Evolutionary conservation across 2,113 vertebrate genomes (phyloP).

Genomic region (Eupsittula cactorum): DNA sequence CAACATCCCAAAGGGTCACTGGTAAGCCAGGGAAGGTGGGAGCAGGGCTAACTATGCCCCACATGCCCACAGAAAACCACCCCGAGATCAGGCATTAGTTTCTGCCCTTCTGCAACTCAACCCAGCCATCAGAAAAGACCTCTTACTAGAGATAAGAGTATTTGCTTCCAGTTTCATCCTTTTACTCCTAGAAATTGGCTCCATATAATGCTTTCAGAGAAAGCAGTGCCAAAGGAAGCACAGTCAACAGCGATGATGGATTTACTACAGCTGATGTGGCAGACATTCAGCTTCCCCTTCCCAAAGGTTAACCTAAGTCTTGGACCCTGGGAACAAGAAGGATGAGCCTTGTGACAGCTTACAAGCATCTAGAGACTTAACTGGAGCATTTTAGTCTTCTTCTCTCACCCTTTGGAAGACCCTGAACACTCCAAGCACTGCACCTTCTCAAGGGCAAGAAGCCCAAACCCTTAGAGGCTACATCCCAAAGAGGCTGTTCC

Average conservation of each 20-base stretch:
- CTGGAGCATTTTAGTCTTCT: not conserved
- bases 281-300: not conserved
- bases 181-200: not conserved
- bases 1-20: not conserved
- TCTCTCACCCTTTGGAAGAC: not conserved
- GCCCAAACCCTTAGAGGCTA: not conserved
- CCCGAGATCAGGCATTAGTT: not conserved
- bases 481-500: not conserved
- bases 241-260: not conserved
- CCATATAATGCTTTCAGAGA: not conserved
- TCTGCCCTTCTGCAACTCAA: not conserved
- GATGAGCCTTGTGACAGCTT: not conserved
- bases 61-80: not conserved
- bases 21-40: not conserved
- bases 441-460: not conserved
- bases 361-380: not conserved
- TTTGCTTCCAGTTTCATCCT: not conserved
- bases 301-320: not conserved
- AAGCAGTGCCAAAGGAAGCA: not conserved
- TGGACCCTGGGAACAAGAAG: not conserved
- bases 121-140: not conserved
- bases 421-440: not conserved
- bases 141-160: not conserved
- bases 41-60: not conserved
- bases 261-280: not conserved